Conservation (phyloP, 2,113 vertebrate species). For the Gorsachius goisagi region DNA sequence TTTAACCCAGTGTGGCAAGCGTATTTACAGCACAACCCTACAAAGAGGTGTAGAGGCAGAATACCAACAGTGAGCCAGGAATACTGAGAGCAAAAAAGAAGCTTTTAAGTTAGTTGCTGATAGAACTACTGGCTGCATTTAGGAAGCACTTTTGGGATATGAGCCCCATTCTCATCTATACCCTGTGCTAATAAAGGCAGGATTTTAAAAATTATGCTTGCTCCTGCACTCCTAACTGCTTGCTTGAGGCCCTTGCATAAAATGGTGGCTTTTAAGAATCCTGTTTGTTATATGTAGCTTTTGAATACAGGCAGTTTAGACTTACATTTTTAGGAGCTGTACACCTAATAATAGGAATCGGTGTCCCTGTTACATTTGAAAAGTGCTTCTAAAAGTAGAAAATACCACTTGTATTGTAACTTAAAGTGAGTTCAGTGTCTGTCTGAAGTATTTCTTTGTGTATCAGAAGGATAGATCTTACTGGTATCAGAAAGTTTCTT, state of each 20-base stretch:
- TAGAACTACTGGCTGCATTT: background rate
- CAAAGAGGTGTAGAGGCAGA: background rate
- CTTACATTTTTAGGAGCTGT: background rate
- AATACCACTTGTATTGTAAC: background rate
- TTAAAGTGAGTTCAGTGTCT: background rate
- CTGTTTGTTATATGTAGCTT: background rate
- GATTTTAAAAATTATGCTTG: background rate
- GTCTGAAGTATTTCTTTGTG: background rate
- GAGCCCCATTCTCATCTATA: background rate
- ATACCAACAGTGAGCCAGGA: background rate
- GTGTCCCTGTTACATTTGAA: background rate
- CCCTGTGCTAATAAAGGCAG: background rate
- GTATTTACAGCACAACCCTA: background rate
- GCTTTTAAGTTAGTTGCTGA: background rate
- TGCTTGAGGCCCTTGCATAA: background rate
- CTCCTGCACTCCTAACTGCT: background rate
- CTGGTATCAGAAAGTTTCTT: background rate
- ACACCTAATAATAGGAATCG: background rate
- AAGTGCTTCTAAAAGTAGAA: background rate
- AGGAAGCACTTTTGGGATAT: background rate
- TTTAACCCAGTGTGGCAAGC: background rate
- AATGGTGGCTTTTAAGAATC: background rate
- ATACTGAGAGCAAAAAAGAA: background rate
- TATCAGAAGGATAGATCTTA: background rate
- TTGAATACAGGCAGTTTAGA: background rate